Conservation (phyloP, 2,888 invertebrate species). For the Rosalia funebris region DNA sequence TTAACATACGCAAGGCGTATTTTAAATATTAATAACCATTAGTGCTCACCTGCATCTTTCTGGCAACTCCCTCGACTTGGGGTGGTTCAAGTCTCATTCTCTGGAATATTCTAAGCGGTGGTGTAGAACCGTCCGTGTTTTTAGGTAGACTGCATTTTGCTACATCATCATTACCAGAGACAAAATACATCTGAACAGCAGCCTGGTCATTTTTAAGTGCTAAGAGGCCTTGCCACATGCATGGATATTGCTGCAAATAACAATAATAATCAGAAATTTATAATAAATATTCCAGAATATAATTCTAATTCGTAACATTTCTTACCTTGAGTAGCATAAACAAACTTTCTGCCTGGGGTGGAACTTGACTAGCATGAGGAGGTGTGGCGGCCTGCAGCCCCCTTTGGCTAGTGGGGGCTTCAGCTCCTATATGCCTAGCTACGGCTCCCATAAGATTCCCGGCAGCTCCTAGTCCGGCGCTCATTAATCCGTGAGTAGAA, state of each 20-base stretch:
- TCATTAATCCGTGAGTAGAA: conserved; percentile 59
- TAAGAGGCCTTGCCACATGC: conserved; percentile 96
- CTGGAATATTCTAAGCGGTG: conserved; percentile 92
- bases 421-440: conserved; percentile 64
- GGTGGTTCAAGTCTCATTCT: conserved; percentile 96
- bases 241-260: conserved; percentile 83
- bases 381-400: conserved; percentile 70
- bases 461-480: conserved; percentile 62
- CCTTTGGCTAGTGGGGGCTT: conserved; percentile 67
- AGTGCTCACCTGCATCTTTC: conserved; percentile 90
- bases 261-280: conserved; percentile 10
- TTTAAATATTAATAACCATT: conserved; percentile 3
- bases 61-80: conserved; percentile 94
- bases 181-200: conserved; percentile 98
- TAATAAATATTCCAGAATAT: too few relatives aligned
- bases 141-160: conserved; percentile 89
- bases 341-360: conserved; percentile 84
- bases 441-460: conserved; percentile 62
- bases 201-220: conserved; percentile 97
- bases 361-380: conserved; percentile 81
- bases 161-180: conserved; percentile 91
- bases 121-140: conserved; percentile 83
- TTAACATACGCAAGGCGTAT: too few relatives aligned
- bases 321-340: conserved; percentile 79
- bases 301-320: too few relatives aligned